These are phyloP conservation scores for Anhinga rufa DNA, from an alignment of 2,113 vertebrate genomes.

Conservation along the genomic window DNA sequence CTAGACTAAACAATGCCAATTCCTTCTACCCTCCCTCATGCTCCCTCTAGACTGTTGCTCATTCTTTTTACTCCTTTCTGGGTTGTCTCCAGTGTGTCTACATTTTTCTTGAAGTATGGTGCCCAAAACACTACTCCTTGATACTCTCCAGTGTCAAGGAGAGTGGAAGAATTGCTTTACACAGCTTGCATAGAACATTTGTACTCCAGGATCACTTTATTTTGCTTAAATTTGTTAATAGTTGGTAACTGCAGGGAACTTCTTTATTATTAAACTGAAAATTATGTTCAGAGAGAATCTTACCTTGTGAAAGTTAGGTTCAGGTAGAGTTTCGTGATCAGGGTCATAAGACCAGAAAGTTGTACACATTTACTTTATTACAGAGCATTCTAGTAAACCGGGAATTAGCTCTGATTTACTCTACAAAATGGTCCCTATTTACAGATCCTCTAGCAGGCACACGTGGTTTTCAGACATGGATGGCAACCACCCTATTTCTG, in stretches of 20 bases:
- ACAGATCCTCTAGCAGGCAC: background rate
- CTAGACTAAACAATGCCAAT: constrained; percentile 53
- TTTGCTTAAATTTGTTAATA: background rate
- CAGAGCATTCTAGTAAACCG: background rate
- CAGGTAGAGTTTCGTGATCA: background rate
- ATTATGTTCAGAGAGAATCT: background rate
- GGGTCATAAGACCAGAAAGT: background rate
- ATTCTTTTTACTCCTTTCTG: background rate
- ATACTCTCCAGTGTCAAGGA: background rate
- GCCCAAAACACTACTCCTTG: background rate
- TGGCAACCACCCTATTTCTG: background rate
- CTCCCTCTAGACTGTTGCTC: background rate
- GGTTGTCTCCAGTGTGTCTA: background rate
- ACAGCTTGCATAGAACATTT: background rate
- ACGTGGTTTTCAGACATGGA: background rate
- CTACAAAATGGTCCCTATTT: background rate
- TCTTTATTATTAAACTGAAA: background rate
- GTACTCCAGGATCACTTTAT: background rate
- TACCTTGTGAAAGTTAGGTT: background rate
- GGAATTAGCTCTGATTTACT: background rate
- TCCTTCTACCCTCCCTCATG: background rate
- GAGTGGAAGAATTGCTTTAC: background rate
- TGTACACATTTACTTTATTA: background rate
- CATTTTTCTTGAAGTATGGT: background rate
- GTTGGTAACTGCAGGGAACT: background rate